Conservation (phyloP, 2,888 invertebrate genomes). For the Graphium colonna region DNA sequence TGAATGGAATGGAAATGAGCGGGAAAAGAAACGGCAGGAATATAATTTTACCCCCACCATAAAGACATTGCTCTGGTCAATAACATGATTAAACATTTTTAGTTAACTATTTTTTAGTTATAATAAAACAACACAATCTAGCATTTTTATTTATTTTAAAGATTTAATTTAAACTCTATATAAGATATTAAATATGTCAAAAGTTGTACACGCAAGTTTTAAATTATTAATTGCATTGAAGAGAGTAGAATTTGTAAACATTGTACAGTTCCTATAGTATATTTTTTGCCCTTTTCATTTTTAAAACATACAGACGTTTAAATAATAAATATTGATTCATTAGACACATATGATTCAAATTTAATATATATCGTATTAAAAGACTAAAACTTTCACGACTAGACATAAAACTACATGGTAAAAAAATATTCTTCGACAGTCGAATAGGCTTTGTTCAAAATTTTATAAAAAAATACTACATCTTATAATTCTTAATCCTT, state of each 20-base stretch:
- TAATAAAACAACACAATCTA: background rate
- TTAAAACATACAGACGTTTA: too few species aligned
- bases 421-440: constrained; percentile 12
- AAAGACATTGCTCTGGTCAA: too few species aligned
- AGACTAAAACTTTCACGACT: constrained; percentile 11
- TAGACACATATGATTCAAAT: background rate
- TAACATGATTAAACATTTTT: too few species aligned
- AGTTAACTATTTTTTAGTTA: too few species aligned
- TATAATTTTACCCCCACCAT: too few species aligned
- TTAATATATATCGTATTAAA: background rate
- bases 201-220: background rate
- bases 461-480: constrained; percentile 14
- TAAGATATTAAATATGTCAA: constrained; percentile 10
- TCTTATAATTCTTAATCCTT: background rate
- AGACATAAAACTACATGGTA: constrained; percentile 14
- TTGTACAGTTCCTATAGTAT: too few species aligned
- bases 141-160: constrained; percentile 16
- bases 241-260: background rate
- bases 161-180: constrained; percentile 4
- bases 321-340: too few species aligned
- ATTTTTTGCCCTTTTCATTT: too few species aligned
- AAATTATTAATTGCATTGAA: background rate
- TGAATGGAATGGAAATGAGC: too few species aligned
- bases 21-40: too few species aligned
- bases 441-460: background rate